Percentiles rank a stretch among this genome's conserved stretches.
Conservation (phyloP, 2,797 vertebrate species). For the Gobionotothen gibberifrons region DNA sequence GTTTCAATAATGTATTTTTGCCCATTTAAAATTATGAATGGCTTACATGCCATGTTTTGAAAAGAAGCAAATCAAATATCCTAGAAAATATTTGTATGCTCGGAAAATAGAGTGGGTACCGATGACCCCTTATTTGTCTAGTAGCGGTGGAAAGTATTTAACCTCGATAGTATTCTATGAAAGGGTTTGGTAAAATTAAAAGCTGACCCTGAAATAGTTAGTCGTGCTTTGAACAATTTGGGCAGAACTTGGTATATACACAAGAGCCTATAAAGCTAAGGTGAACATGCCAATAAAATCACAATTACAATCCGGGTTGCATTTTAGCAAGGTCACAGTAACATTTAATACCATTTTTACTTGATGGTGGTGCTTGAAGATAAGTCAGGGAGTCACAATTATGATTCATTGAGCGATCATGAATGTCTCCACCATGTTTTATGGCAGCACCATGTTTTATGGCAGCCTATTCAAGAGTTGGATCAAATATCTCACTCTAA, state of each 20-base stretch:
- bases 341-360: not conserved
- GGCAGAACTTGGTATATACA: not conserved
- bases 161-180: constrained; percentile 4
- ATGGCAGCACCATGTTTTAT: not conserved
- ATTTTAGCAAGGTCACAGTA: not conserved
- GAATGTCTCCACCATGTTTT: not conserved
- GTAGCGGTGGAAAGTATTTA: constrained; percentile 14
- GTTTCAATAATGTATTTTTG: not conserved
- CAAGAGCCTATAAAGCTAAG: not conserved
- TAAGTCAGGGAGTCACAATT: too few species aligned
- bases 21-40: not conserved
- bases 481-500: not conserved
- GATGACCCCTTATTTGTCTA: not conserved
- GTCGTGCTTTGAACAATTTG: not conserved
- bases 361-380: too few species aligned
- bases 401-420: too few species aligned
- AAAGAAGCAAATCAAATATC: constrained; percentile 1
- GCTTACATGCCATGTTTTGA: not conserved
- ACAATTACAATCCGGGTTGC: not conserved
- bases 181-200: not conserved
- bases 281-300: not conserved
- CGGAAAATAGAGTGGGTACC: not conserved
- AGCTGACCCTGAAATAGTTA: constrained; percentile 1
- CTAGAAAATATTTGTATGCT: not conserved
- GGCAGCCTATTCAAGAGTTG: not conserved